Base-by-base conservation (phyloP, 2,888 invertebrate species). In the Sepioteuthis lessoniana region DNA sequence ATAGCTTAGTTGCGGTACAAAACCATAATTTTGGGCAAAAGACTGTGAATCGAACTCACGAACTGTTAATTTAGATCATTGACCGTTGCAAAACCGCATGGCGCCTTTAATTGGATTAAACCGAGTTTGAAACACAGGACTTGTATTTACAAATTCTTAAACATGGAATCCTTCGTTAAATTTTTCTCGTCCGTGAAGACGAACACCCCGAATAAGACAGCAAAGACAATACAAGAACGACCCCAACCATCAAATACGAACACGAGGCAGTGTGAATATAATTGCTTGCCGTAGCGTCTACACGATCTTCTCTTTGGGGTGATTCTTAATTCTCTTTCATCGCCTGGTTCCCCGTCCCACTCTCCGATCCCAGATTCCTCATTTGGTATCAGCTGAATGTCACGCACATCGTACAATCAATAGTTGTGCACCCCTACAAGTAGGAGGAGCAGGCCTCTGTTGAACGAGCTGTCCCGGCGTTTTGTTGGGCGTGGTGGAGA, bases 371-470 rank as follows among this genome's bases (percentile, higher is more conserved):
- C 19, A 13, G 76, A 76, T 76, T 76, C 76, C 76, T 76, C 76
- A 76, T 76, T n/a, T 76, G 76, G n/a, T 76, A 76, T 76, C 76
- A 76, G n/a, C 13, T 76, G 76, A 76, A 76, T 76, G 76, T 76
- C 76, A 76, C 76, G 76, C 76, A 76, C 76, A 19, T n/a, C n/a
- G 16, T 76, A n/a, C 76, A 76, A 76, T 76, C 76, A 76, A 76
- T 76, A n/a, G n/a, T 4, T 76, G 76, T n/a, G 76, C 76, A 76
- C 4, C 76, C 76, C 76, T 76, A 76, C 76, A 76, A 76, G 76
- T 76, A 76, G n/a, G 76, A 76, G 76, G n/a, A n/a, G 76, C n/a
- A 76, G 35, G 76, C n/a, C n/a, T 76, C 76, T 76, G 76, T n/a
- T 76, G n/a, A 76, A 76, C 16, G n/a, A n/a, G 76, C 13, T 35